Base-by-base conservation (phyloP, 2,113 vertebrate genomes). In the human region DNA sequence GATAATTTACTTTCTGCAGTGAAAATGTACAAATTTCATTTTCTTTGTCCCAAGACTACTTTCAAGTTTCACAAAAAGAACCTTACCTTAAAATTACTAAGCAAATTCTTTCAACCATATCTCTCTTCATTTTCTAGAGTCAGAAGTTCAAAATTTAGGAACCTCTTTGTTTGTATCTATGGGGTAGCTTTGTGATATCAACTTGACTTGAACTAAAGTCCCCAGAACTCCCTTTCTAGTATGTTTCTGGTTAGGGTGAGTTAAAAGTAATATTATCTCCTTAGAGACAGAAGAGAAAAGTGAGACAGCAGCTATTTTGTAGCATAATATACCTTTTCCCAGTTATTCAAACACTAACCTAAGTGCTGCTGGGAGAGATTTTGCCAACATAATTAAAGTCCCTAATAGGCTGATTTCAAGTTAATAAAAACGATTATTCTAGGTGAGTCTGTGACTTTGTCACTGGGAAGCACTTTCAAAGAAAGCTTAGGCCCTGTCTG, bases 101-200 rank as follows among this genome's bases (percentile, higher is more conserved):
- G 79, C 52, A 86, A 85, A 80, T 57, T 86, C 45, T 89, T 94
- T 85, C 17, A 73, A 40, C 30, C 52, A 66, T 16, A 87, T 16
- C 18, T 14, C 20, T 7, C 38, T 25, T 35, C 1, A 59, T 80
- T 82, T 79, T 43, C 48, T 87, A 72, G n/a, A 90, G n/a, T 40
- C 32, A 70, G 83, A 94, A 72, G 25, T 89, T 40, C 75, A 78
- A 50, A 86, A 90, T 73, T 91, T 66, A 89, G 83, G 50, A 78
- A 76, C 18, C 32, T 66, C 7, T 8, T 38, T n/a, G 13, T 89
- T 89, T 85, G 23, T 8, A 70, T 22, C 32, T 32, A 32, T 57
- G 27, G 68, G 18, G 43, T 43, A 35, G 86, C 50, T 89, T 30
- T 92, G 59, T 76, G 30, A 57, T 57, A 68, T 38, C 16, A 66